phyloP scores from a whole-genome alignment of 2,888 invertebrate species.

The Cerastoderma edule region DNA sequence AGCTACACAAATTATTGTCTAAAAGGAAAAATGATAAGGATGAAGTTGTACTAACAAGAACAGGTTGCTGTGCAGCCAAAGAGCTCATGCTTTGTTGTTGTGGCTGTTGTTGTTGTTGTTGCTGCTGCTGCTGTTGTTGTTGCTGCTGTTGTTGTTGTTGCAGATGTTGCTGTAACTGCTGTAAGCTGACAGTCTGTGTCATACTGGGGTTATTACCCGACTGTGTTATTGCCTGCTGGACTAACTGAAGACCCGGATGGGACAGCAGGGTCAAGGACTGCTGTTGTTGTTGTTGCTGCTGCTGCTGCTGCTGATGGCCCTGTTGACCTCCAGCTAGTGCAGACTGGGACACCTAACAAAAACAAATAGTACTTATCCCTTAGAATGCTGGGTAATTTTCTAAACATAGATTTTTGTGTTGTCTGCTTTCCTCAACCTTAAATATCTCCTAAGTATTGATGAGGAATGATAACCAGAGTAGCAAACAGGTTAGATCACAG shows the following conservation, averaged over 20 bases:
- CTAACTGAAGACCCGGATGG: conserved; percentile 66
- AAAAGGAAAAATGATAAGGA: neutral
- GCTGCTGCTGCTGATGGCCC: no score
- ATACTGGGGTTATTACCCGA: conserved; percentile 52
- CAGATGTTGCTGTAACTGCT: conserved; percentile 61
- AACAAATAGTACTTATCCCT: no score
- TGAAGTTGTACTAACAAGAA: conserved; percentile 38
- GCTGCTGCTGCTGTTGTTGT: conserved; percentile 52
- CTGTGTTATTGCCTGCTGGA: conserved; percentile 59
- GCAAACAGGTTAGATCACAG: no score
- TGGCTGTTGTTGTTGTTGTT: conserved; percentile 48
- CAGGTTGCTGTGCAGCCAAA: conserved; percentile 56
- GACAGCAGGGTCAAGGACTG: conserved; percentile 68
- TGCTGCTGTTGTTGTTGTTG: conserved; percentile 53
- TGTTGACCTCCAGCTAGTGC: conserved; percentile 41
- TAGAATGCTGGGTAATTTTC: no score
- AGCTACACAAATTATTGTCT: neutral
- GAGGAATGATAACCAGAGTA: no score
- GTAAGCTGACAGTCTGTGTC: conserved; percentile 61
- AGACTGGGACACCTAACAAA: conserved; percentile 40
- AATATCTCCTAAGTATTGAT: no score
- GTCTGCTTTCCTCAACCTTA: no score
- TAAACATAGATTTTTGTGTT: no score
- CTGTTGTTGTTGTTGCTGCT: conserved; percentile 41
- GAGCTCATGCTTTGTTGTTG: conserved; percentile 48